phyloP scores from a whole-genome alignment of 2,888 invertebrate genomes.

The Chorisops tibialis region DNA sequence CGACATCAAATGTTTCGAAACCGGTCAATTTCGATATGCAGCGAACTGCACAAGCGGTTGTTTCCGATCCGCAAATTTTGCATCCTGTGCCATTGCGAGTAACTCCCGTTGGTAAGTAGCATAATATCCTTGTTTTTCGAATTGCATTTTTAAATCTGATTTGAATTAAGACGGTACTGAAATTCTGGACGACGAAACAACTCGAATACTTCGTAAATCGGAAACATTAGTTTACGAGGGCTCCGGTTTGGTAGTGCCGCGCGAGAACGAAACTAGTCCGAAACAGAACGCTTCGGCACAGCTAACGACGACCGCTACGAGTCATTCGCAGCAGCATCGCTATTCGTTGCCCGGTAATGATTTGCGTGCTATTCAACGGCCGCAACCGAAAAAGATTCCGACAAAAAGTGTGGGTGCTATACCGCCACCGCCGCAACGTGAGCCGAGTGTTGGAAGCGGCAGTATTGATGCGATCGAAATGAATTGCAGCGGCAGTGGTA shows the following conservation, averaged over 20 bases:
- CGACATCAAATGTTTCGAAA: conserved; percentile 78
- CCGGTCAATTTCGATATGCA: conserved; percentile 95
- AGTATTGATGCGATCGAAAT: conserved; percentile 16
- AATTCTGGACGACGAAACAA: conserved; percentile 36
- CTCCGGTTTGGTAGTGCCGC: conserved; percentile 28
- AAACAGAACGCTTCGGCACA: conserved; percentile 52
- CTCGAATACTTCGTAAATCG: conserved; percentile 38
- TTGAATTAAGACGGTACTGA: conserved; percentile 36
- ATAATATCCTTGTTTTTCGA: not conserved
- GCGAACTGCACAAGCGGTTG: conserved; percentile 72
- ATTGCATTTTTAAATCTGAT: too few species aligned
- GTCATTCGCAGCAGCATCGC: conserved; percentile 40
- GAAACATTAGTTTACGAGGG: conserved; percentile 38
- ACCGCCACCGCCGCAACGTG: conserved; percentile 68
- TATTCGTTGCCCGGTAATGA: conserved; percentile 48
- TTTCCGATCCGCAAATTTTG: conserved; percentile 87
- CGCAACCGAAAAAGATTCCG: conserved; percentile 71
- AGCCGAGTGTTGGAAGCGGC: conserved; percentile 45
- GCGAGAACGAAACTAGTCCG: conserved; percentile 57
- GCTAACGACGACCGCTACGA: conserved; percentile 31
- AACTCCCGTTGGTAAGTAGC: conserved; percentile 64
- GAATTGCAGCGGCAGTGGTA: too few species aligned
- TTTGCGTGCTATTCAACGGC: conserved; percentile 57
- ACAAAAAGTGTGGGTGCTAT: conserved; percentile 65
- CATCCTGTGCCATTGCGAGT: conserved; percentile 88